phyloP scores from a whole-genome alignment of 2,888 invertebrate species.

The Limnephilus auricula region DNA sequence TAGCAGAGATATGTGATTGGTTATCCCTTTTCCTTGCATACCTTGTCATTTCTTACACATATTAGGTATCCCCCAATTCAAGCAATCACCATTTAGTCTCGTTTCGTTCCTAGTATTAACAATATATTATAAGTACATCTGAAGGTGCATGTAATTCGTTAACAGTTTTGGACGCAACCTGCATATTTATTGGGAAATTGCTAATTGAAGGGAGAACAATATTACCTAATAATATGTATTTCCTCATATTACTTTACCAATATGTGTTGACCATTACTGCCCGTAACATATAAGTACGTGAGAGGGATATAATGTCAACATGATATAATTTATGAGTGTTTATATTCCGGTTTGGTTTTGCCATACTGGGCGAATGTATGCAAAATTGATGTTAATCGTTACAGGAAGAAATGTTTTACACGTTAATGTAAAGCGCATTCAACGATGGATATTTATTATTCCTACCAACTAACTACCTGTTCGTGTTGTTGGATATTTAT shows the following conservation, averaged over 20 bases:
- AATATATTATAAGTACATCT: too few species aligned
- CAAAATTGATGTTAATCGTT: slow-evolving; percentile 37
- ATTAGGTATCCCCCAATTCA: too few species aligned
- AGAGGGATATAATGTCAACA: not conserved
- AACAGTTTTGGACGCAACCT: too few species aligned
- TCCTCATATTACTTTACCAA: not conserved
- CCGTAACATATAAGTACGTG: not conserved
- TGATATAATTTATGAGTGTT: not conserved
- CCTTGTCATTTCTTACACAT: too few species aligned
- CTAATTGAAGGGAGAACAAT: too few species aligned
- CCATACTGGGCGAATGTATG: slow-evolving; percentile 13
- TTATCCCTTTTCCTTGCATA: too few species aligned
- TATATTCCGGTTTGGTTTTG: slow-evolving; percentile 11
- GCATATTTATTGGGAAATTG: too few species aligned
- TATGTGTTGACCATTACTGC: not conserved
- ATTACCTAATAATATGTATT: not conserved
- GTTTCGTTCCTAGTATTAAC: too few species aligned
- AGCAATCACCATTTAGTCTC: too few species aligned
- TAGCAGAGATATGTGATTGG: too few species aligned
- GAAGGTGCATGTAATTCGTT: too few species aligned
- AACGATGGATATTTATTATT: slow-evolving; percentile 22
- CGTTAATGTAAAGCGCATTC: slow-evolving; percentile 21
- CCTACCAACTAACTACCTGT: slow-evolving; percentile 23
- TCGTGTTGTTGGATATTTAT: not conserved
- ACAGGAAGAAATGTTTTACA: slow-evolving; percentile 35